These are phyloP conservation scores for Lepus timidus DNA, from an alignment of 2,113 vertebrate genomes.

Conservation along the genomic window DNA sequence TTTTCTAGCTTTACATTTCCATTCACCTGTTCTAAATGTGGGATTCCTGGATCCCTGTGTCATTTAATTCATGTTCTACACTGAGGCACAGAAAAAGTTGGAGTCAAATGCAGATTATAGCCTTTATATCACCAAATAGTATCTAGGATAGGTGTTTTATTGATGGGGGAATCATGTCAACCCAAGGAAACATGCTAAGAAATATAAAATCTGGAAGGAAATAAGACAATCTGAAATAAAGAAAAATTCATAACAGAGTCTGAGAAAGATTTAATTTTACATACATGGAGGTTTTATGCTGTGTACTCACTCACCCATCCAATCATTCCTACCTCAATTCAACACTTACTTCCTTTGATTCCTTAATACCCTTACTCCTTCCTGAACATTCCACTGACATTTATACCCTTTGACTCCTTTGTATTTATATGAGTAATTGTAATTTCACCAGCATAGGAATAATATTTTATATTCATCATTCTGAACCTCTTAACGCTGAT, in stretches of 20 bases:
- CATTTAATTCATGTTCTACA: not conserved
- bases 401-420: slow-evolving; percentile 12
- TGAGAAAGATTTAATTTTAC: not conserved
- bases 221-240: not conserved
- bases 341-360: not conserved
- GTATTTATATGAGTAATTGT: not conserved
- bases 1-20: slow-evolving; percentile 31
- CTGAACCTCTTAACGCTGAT: not conserved
- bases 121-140: not conserved
- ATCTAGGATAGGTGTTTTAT: not conserved
- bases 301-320: not conserved
- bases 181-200: not conserved
- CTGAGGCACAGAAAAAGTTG: not conserved
- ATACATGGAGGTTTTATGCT: not conserved
- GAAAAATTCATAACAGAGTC: not conserved
- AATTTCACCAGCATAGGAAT: not conserved
- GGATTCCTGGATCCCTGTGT: not conserved
- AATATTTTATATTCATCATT: slow-evolving; percentile 15
- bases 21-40: not conserved
- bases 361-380: not conserved
- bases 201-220: not conserved
- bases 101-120: not conserved
- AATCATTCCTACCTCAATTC: not conserved
- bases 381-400: not conserved
- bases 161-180: not conserved